Evolutionary conservation across 2,113 vertebrate species (phyloP).

Genomic region (Crotalus horridus): DNA sequence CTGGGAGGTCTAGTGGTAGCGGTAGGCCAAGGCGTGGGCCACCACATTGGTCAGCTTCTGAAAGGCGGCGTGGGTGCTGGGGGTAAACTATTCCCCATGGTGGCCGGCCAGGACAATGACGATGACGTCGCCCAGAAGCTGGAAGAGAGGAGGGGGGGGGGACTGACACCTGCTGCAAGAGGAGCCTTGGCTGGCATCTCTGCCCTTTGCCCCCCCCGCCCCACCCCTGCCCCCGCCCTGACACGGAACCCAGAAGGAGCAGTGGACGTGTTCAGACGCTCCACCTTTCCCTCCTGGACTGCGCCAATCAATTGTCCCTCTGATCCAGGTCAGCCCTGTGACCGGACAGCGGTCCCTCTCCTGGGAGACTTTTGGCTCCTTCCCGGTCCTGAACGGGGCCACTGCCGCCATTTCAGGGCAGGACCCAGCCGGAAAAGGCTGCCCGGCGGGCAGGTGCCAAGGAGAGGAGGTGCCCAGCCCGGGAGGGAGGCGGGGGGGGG

Average conservation of each 20-base stretch:
- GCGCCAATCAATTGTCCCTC: neutral
- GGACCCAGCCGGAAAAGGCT: accelerated
- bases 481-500: accelerated
- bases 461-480: neutral
- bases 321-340: neutral
- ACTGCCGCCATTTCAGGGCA: neutral
- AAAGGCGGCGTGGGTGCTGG: slow-evolving; percentile 61
- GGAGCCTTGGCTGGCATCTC: neutral
- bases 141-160: slow-evolving; percentile 1
- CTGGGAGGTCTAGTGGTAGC: slow-evolving; percentile 71
- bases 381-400: neutral
- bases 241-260: neutral
- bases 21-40: slow-evolving; percentile 75
- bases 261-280: accelerated
- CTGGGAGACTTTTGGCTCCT: neutral
- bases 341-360: neutral
- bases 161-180: neutral
- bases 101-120: slow-evolving; percentile 70
- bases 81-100: slow-evolving; percentile 64
- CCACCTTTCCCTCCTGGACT: neutral
- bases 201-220: neutral
- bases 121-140: slow-evolving; percentile 81
- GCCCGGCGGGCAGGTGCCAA: neutral
- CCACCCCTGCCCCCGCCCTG: neutral
- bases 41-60: slow-evolving; percentile 82